Evolutionary conservation across 2,797 vertebrate genomes (phyloP).

Genomic region (Falco naumanni): DNA sequence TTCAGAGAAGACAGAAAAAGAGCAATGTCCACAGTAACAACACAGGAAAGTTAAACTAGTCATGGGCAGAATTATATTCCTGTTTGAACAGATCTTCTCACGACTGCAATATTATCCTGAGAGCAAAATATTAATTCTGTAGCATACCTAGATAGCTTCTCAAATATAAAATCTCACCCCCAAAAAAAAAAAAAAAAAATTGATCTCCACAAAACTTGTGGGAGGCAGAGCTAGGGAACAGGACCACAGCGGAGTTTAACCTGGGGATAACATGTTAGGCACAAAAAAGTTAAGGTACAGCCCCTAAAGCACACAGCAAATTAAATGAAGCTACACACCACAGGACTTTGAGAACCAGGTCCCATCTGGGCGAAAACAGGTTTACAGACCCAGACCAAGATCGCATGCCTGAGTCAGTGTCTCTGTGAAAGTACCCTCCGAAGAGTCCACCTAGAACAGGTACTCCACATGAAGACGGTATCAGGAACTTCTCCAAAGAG

Average conservation of each 20-base stretch:
- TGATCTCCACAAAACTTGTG: not conserved
- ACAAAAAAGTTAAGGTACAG: not conserved
- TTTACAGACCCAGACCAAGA: not conserved
- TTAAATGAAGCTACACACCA: not conserved
- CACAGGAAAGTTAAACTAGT: conserved; percentile 9
- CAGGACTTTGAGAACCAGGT: not conserved
- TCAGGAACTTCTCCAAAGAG: not conserved
- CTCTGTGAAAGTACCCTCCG: not conserved
- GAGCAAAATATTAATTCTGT: conserved; percentile 20
- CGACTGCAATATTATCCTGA: not conserved
- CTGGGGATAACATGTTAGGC: not conserved
- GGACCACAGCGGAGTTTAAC: not conserved
- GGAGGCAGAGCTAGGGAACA: not conserved
- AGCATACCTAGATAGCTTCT: not conserved
- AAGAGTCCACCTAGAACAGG: not conserved
- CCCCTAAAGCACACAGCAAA: not conserved
- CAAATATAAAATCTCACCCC: not conserved
- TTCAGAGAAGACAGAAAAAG: conserved; percentile 45
- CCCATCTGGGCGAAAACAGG: not conserved
- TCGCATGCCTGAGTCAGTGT: not conserved
- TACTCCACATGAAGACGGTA: not conserved
- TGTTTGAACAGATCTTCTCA: conserved; percentile 10
- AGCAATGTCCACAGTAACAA: conserved; percentile 30
- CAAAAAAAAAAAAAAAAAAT: not conserved
- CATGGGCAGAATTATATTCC: not conserved